Conservation (phyloP, 2,113 vertebrate species). For the Rutilus rutilus region DNA sequence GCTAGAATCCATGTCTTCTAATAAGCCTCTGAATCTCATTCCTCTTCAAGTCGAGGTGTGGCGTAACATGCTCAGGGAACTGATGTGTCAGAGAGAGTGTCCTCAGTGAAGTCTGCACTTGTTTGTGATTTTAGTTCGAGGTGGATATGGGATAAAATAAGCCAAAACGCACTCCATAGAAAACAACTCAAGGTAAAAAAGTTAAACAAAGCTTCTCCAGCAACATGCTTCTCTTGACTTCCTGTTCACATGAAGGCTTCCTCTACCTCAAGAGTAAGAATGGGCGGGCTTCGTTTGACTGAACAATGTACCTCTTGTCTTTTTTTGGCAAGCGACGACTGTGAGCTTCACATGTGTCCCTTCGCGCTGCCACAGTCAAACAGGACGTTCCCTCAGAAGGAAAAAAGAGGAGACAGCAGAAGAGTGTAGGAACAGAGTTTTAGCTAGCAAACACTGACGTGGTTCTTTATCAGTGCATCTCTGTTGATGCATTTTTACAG, state of each 20-base stretch:
- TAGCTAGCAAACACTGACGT: conserved; percentile 34
- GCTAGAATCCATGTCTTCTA: conserved; percentile 60
- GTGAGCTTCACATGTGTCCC: conserved; percentile 22
- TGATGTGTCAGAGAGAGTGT: conserved; percentile 47
- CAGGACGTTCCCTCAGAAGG: conserved; percentile 26
- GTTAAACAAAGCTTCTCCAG: conserved; percentile 45
- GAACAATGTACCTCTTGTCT: not conserved
- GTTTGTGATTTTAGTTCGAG: conserved; percentile 35
- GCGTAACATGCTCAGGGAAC: conserved; percentile 57
- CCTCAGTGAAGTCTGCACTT: conserved; percentile 43
- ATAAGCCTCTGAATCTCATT: conserved; percentile 62
- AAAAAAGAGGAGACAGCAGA: conserved; percentile 40
- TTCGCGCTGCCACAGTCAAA: conserved; percentile 41
- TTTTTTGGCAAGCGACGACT: conserved; percentile 35
- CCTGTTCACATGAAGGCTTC: conserved; percentile 24
- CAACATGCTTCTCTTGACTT: conserved; percentile 30
- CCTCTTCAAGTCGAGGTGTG: conserved; percentile 62
- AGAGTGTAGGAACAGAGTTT: conserved; percentile 41
- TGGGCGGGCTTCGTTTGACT: not conserved
- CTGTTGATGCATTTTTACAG: conserved; percentile 25
- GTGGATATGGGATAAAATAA: conserved; percentile 24
- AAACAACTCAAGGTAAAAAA: conserved; percentile 33
- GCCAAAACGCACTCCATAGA: conserved; percentile 39
- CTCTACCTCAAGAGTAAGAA: conserved; percentile 9
- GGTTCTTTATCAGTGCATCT: conserved; percentile 28